phyloP scores from a whole-genome alignment of 2,797 vertebrate species.

The Pteropus rufus region DNA sequence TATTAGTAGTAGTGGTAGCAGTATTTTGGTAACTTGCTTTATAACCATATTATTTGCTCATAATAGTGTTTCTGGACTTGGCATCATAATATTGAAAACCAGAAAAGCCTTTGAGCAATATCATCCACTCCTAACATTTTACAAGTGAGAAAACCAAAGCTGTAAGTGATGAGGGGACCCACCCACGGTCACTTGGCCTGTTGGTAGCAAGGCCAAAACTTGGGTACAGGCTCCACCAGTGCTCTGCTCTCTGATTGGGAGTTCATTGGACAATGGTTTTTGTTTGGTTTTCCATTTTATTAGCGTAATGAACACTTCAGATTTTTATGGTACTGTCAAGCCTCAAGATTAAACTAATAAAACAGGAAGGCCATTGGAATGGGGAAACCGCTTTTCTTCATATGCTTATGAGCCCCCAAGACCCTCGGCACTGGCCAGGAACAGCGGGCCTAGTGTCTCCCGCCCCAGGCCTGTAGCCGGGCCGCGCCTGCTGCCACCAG shows the following conservation, averaged over 20 bases:
- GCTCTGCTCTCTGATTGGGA: neutral
- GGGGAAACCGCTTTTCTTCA: accelerated
- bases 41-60: neutral
- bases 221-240: neutral
- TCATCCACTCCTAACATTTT: neutral
- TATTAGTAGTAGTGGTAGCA: neutral
- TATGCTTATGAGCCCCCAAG: accelerated
- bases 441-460: neutral
- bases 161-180: accelerated
- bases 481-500: constrained; percentile 47
- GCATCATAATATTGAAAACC: neutral
- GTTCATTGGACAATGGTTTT: neutral
- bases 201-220: neutral
- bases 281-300: neutral
- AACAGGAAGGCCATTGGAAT: neutral
- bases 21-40: neutral
- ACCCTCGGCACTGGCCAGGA: neutral
- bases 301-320: neutral
- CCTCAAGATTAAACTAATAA: neutral
- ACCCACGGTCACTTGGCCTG: neutral
- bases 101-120: neutral
- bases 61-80: neutral
- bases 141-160: neutral
- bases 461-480: accelerated
- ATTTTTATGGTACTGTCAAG: neutral